Base-by-base conservation (phyloP, 2,113 vertebrate species). In the Callocephalon fimbriatum region DNA sequence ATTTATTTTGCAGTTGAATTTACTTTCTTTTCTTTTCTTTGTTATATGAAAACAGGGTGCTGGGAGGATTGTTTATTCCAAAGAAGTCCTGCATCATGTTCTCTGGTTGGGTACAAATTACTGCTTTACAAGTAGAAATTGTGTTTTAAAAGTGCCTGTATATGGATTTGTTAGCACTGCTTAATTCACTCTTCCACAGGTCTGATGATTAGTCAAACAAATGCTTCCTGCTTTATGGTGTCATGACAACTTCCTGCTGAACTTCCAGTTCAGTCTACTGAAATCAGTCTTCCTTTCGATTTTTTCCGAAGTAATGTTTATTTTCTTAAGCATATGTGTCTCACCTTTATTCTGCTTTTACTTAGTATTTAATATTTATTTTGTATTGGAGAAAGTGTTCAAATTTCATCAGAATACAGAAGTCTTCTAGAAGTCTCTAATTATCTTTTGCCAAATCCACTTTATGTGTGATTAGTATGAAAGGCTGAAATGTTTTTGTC, bases 401-500 rank as follows among this genome's bases (percentile, higher is more conserved):
- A 80, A 7, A 76, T 86, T 81, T 95, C 54, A 42, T 88, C 51
- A 27, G 61, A 54, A 88, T 92, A 51, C 87, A 96, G 73, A 86
- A 90, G 72, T 78, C 84, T 96, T 86, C 80, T 95, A 79, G 90
- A 89, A 2, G 3, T 93, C 85, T 94, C 86, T 96, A 94, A 97
- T 97, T 96, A 97, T 93, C 80, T 94, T 77, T 90, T 72, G 61
- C 73, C 73, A 91, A 91, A 95, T 97, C 86, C 90, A 94, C 80
- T 96, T 97, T 95, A 94, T 96, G 58, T 96, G 94, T 92, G 92
- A 96, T 97, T 97, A 96, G 73, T 96, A 89, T 95, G 87, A 96
- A 96, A 96, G 94, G 82, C 82, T 83, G 93, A 95, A 95, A 84
- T 93, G 95, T 96, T 96, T 97, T 96, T 97, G 95, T 97, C 93